Percentiles rank a stretch among this genome's conserved stretches.
phyloP scores from a whole-genome alignment of 2,888 invertebrate species.

The Lasioglossum malachurum region DNA sequence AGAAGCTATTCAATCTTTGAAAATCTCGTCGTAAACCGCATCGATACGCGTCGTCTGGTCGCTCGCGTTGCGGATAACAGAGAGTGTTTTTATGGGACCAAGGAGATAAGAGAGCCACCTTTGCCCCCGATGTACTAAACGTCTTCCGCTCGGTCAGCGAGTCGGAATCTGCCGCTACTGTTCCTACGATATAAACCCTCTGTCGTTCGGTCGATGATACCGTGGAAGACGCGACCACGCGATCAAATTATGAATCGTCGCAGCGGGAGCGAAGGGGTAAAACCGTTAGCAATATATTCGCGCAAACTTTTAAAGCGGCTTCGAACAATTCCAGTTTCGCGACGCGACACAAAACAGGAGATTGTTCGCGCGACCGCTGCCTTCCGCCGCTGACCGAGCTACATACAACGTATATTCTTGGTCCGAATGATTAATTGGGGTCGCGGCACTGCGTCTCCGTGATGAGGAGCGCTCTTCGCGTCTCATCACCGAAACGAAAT shows the following conservation, averaged over 20 bases:
- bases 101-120: constrained; percentile 78
- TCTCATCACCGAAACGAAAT: constrained; percentile 26
- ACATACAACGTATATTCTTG: constrained; percentile 57
- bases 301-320: not conserved
- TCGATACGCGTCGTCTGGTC: constrained; percentile 55
- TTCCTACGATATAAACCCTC: constrained; percentile 38
- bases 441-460: constrained; percentile 60
- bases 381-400: constrained; percentile 32
- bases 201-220: constrained; percentile 14
- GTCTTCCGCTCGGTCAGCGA: constrained; percentile 76
- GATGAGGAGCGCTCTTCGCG: not conserved
- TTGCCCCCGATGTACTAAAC: constrained; percentile 76
- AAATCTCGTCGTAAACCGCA: constrained; percentile 71
- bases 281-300: not conserved
- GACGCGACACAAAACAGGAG: not conserved
- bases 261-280: not conserved
- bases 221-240: not conserved
- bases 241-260: not conserved
- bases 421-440: constrained; percentile 72
- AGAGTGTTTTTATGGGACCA: constrained; percentile 79
- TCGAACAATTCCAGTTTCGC: not conserved
- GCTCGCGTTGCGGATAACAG: constrained; percentile 75
- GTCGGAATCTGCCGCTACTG: constrained; percentile 61
- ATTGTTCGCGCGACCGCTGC: not conserved
- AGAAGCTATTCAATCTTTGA: constrained; percentile 75